Evolutionary conservation across 2,888 invertebrate genomes (phyloP), one percentile per base, ranked within the genome.

Genomic region (Drosophila mettleri): DNA sequence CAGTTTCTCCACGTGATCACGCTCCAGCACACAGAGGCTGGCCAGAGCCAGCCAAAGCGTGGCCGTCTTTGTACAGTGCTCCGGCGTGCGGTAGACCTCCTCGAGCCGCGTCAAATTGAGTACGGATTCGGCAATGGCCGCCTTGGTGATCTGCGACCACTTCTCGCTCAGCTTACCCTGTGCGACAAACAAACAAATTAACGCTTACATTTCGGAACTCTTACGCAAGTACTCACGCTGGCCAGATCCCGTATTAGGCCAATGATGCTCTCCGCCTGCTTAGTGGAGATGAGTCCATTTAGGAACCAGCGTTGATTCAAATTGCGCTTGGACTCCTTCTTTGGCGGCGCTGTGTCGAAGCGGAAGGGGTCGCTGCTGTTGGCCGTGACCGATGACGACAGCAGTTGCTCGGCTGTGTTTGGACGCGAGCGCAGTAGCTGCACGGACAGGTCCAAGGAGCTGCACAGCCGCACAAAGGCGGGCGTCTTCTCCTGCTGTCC

Each of bases 41-140:
- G 98, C 97, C 54, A 99, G 93, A 0, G 98, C 96, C 80, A 98
- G 92, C 99, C 99, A 99, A 55, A 98, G 93, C 0, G 96, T 95
- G 2, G 98, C 96, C 31, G 95, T 95, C 80, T 95, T 95, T 46
- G 98, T 93, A 91, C 98, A 98, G 74, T 95, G 94, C 46, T 94
- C 94, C 0, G 97, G 97, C 9, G 94, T 93, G 52, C 98, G 94
- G 74, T 95, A 95, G 18, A 93, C 93, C 85, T 98, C 98, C 66
- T 95, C 94, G 59, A 98, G 92, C 80, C 96, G 95, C 0, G 98
- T 97, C 53, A 98, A 93, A 89, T 96, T 95, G 34, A 97, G 91
- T 75, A 98, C 96, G 80, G 97, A 96, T 89, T 96, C 96, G 0
- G 97, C 97, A 34, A 98, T 95, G 3, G 97, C 97, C 4, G 96